phyloP scores from a whole-genome alignment of 2,888 invertebrate species.

The Chrysolina haemoptera region DNA sequence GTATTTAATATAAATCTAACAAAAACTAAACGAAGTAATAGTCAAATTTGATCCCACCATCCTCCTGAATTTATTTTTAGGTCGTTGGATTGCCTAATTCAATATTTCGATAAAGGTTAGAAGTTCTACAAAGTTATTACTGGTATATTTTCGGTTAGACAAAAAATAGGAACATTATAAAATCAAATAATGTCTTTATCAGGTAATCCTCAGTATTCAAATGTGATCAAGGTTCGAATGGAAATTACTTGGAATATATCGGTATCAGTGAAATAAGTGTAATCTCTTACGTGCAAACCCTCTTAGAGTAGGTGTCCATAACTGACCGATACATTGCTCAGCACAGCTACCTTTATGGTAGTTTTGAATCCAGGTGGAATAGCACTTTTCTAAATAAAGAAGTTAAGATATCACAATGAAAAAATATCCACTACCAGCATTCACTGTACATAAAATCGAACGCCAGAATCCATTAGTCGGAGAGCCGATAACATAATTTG shows the following conservation, averaged over 20 bases:
- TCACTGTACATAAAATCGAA: constrained; percentile 6
- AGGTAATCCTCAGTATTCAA: neutral
- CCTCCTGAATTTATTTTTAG: too few relatives aligned
- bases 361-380: neutral
- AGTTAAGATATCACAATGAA: constrained; percentile 14
- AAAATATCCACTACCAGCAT: constrained; percentile 17
- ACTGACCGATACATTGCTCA: neutral
- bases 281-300: neutral
- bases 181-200: too few relatives aligned
- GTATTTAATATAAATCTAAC: too few relatives aligned
- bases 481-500: neutral
- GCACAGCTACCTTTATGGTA: constrained; percentile 9
- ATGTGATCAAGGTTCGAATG: neutral
- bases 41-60: too few relatives aligned
- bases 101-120: too few relatives aligned
- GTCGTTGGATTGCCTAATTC: too few relatives aligned
- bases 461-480: neutral
- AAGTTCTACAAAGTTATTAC: too few relatives aligned
- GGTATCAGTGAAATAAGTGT: neutral
- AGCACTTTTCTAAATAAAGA: constrained; percentile 15
- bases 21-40: too few relatives aligned
- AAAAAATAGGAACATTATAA: too few relatives aligned
- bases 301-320: neutral
- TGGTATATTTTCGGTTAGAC: too few relatives aligned
- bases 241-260: neutral